Evolutionary conservation across 1,140 invertebrate species (phyloP).

Genomic region (Telenomus remus): DNA sequence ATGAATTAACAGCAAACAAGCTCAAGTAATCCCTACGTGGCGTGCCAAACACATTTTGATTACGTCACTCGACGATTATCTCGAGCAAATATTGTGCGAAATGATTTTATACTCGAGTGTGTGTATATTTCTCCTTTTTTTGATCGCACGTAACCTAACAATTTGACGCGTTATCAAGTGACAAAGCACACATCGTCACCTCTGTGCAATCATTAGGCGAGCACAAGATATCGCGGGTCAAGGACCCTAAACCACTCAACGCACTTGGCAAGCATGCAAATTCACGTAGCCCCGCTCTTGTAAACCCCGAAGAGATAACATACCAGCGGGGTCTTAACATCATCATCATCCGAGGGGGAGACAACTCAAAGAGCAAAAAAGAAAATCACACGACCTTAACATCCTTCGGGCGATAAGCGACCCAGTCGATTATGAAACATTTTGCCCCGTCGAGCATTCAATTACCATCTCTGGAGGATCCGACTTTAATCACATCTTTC

Average conservation of each 20-base stretch:
- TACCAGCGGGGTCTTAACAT: constrained; percentile 27
- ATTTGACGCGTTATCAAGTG: constrained; percentile 62
- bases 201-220: constrained; percentile 59
- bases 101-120: constrained; percentile 31
- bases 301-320: constrained; percentile 36
- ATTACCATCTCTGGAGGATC: constrained; percentile 27
- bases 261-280: constrained; percentile 54
- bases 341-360: constrained; percentile 20
- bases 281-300: constrained; percentile 34
- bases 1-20: neutral
- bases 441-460: constrained; percentile 4
- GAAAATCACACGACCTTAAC: constrained; percentile 42
- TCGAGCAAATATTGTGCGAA: constrained; percentile 42
- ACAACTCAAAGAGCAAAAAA: constrained; percentile 11
- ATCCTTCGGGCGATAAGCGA: constrained; percentile 14
- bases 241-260: constrained; percentile 55
- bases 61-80: constrained; percentile 44
- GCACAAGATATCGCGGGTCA: constrained; percentile 61
- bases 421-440: neutral
- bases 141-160: constrained; percentile 58
- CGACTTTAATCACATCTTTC: constrained; percentile 2
- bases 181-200: constrained; percentile 61
- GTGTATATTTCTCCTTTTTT: constrained; percentile 31
- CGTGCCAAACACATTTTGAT: constrained; percentile 29
- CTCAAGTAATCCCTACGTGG: constrained; percentile 1